These are phyloP conservation scores for Onychostoma macrolepis DNA, from an alignment of 2,113 vertebrate genomes.

Conservation along the genomic window DNA sequence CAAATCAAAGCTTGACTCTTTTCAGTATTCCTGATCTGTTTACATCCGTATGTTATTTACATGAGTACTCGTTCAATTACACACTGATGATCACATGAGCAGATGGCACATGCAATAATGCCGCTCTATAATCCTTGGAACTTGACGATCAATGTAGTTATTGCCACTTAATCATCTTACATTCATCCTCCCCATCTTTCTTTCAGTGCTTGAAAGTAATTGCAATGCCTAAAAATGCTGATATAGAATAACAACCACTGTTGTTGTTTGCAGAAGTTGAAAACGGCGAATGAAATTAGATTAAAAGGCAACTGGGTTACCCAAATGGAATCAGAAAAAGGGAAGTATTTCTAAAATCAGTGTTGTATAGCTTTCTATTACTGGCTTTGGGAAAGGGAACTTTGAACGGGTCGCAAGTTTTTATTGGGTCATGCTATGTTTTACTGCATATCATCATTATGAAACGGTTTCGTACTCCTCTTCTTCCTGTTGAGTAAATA, in stretches of 20 bases:
- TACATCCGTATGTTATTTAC: background rate
- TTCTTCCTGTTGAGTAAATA: background rate
- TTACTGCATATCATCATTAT: background rate
- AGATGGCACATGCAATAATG: constrained; percentile 31
- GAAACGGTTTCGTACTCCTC: background rate
- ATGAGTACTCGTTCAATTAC: background rate
- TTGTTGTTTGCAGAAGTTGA: background rate
- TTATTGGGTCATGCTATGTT: background rate
- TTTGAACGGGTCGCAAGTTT: background rate
- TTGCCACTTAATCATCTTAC: constrained; percentile 25
- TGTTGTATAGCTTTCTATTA: background rate
- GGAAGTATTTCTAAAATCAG: background rate
- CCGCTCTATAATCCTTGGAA: constrained; percentile 22
- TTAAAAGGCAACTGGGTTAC: background rate
- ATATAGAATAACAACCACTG: background rate
- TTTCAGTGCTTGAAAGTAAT: background rate
- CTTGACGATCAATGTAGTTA: constrained; percentile 30
- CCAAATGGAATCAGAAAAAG: background rate
- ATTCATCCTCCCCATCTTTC: constrained; percentile 7
- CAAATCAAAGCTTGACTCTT: background rate
- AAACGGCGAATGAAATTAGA: background rate
- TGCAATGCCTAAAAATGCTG: background rate
- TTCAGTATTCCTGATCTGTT: background rate
- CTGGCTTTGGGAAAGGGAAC: background rate
- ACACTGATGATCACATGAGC: background rate